Percentiles rank a stretch among this genome's conserved stretches.
Evolutionary conservation across 2,888 invertebrate species (phyloP).

Genomic region (Alcis repandata): DNA sequence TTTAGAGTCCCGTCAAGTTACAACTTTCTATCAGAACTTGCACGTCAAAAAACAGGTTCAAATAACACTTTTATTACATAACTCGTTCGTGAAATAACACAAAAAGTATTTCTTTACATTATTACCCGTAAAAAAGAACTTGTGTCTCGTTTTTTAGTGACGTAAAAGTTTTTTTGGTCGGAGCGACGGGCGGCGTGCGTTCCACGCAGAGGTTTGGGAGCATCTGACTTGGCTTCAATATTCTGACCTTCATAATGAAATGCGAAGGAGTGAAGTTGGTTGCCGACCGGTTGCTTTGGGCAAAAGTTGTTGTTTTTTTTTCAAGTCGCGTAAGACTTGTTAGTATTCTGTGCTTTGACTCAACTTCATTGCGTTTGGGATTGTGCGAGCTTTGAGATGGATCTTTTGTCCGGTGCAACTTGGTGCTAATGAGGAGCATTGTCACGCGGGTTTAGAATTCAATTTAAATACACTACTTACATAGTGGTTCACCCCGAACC

Average conservation of each 20-base stretch:
- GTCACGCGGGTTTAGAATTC: constrained; percentile 8
- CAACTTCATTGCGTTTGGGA: constrained; percentile 57
- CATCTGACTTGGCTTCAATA: constrained; percentile 57
- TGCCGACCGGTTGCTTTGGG: constrained; percentile 79
- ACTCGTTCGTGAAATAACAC: constrained; percentile 36
- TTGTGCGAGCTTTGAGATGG: constrained; percentile 44
- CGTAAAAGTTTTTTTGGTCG: constrained; percentile 65
- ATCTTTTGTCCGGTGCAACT: constrained; percentile 37
- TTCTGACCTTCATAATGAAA: constrained; percentile 73
- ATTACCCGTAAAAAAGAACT: constrained; percentile 57
- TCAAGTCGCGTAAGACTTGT: constrained; percentile 55
- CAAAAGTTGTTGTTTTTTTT: constrained; percentile 74
- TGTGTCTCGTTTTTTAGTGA: constrained; percentile 58
- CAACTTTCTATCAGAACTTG: constrained; percentile 49
- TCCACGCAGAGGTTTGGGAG: constrained; percentile 40
- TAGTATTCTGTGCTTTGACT: constrained; percentile 48
- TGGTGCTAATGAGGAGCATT: constrained; percentile 30
- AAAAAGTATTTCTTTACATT: constrained; percentile 52
- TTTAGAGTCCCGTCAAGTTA: constrained; percentile 35
- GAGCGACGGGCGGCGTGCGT: constrained; percentile 54
- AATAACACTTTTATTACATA: constrained; percentile 39
- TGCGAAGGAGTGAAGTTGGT: constrained; percentile 71
- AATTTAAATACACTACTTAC: constrained; percentile 2
- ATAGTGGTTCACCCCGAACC: not conserved
- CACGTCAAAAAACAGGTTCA: constrained; percentile 38